Base-by-base conservation (phyloP, 2,888 invertebrate genomes). In the Parnassius smintheus region DNA sequence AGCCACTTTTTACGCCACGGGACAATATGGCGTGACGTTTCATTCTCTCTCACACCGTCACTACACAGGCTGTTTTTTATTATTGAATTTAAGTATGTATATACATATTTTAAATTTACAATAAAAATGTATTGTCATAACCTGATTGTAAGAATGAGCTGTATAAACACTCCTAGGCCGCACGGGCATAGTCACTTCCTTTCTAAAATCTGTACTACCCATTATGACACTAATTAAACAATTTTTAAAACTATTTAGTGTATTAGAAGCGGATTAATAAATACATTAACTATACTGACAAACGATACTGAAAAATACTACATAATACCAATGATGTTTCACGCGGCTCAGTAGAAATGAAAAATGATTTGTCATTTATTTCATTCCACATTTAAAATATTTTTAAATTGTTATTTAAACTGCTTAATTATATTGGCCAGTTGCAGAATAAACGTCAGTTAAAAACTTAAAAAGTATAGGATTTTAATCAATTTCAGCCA, bases 111-210 rank as follows among this genome's bases (percentile, higher is more conserved):
- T 25, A 25, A 35, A 35, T 35, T 35, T 35, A 35, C 12, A 55
- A 54, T 54, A 9, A 54, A 44, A 42, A 55, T 11, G 10, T 44
- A 55, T 12, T 18, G 49, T 49, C n/a, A n/a, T 9, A 49, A 90
- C 92, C 88, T 92, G 92, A 73, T 92, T 91, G 79, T 94, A 94
- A 55, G 94, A 94, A 80, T 94, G 94, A 62, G 94, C 93, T 55
- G 94, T 94, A 75, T 94, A 95, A 61, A 95, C 93, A 82, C 94
- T 95, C 71, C 95, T 91, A 10, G 94, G 94, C 68, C 94, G 92
- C 70, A 93, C 92, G 46, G 93, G 88, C 79, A 91, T 86, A 64
- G 80, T 79, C 68, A 82, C 83, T 70, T 92, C 91, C 75, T 91
- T 91, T 75, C 91, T 83, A 83, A 86, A 91, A 78, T 92, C 92